Percentiles rank a stretch among this genome's conserved stretches.
Conservation (phyloP, 1,140 invertebrate genomes). For the Tribolium madens region DNA sequence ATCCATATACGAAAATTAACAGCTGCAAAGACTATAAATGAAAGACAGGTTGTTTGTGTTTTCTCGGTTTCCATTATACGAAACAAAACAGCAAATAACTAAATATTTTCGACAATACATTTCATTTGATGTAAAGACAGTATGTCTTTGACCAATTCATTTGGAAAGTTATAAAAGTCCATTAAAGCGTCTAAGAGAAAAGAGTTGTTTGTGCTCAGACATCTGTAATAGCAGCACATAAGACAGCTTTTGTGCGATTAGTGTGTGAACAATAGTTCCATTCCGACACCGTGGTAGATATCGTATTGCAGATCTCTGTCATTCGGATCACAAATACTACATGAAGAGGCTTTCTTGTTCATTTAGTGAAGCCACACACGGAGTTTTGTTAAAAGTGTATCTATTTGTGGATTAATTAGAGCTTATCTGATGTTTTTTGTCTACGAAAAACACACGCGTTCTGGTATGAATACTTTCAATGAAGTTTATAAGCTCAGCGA, state of each 20-base stretch:
- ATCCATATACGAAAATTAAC: conserved; percentile 7
- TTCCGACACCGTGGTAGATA: conserved; percentile 25
- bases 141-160: conserved; percentile 40
- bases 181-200: conserved; percentile 41
- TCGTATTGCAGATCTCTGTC: conserved; percentile 30
- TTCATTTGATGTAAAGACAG: conserved; percentile 29
- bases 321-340: conserved; percentile 18
- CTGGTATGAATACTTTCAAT: conserved; percentile 2
- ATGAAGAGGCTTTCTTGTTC: conserved; percentile 11
- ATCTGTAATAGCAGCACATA: conserved; percentile 39
- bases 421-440: conserved; percentile 5
- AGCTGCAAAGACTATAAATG: not conserved
- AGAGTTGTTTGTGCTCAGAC: conserved; percentile 43
- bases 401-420: conserved; percentile 29
- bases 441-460: not conserved
- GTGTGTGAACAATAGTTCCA: conserved; percentile 41
- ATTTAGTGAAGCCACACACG: conserved; percentile 6
- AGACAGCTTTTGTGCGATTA: conserved; percentile 45
- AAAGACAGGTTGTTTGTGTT: conserved; percentile 31
- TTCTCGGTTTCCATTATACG: conserved; percentile 29
- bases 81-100: not conserved
- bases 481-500: not conserved
- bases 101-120: conserved; percentile 10
- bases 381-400: not conserved
- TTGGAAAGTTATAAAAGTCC: conserved; percentile 42